These are phyloP conservation scores for Pantelozetes paolii DNA, from an alignment of 2,888 invertebrate species.

Conservation along the genomic window DNA sequence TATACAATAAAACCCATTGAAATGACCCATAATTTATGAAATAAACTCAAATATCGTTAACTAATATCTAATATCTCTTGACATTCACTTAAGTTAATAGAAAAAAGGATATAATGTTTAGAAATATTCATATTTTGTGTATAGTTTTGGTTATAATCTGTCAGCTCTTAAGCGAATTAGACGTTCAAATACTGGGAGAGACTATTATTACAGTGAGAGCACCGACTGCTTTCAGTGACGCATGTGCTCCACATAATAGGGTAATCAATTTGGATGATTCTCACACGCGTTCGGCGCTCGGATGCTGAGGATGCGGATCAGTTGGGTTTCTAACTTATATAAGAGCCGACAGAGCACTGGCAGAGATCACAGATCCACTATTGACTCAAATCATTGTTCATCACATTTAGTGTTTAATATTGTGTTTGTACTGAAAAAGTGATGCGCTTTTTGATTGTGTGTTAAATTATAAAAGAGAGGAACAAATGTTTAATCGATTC, in stretches of 20 bases:
- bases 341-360: slow-evolving; percentile 2
- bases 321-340: slow-evolving; percentile 3
- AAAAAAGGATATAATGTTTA: background rate
- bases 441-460: background rate
- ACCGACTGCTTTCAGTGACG: background rate
- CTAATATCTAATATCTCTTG: background rate
- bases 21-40: background rate
- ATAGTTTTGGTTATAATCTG: background rate
- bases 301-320: slow-evolving; percentile 35
- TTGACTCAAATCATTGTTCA: slow-evolving; percentile 24
- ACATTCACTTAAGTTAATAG: slow-evolving; percentile 23
- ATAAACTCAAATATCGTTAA: background rate
- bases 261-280: slow-evolving; percentile 14
- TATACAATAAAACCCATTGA: background rate
- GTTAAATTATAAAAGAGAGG: no score
- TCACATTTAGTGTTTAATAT: background rate
- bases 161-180: slow-evolving; percentile 13
- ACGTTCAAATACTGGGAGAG: slow-evolving; percentile 7
- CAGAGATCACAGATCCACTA: background rate
- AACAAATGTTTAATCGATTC: no score
- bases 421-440: background rate
- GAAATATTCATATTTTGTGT: background rate
- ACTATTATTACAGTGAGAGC: background rate
- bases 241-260: slow-evolving; percentile 23
- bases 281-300: background rate